phyloP scores from a whole-genome alignment of 2,113 vertebrate species.

The Oncorhynchus keta region DNA sequence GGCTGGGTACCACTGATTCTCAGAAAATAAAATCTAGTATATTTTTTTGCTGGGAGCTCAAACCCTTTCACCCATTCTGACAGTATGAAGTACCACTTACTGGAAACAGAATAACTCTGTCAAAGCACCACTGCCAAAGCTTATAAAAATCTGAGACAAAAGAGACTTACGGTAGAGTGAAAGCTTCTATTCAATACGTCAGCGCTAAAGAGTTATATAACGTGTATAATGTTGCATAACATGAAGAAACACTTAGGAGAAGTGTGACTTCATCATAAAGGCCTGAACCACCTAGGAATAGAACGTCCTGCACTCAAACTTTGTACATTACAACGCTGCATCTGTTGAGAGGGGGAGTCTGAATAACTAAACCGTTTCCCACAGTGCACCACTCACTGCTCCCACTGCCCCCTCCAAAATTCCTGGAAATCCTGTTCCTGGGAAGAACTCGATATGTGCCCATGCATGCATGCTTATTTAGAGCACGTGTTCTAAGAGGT shows the following conservation, averaged over 20 bases:
- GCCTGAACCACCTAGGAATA: conserved; percentile 9
- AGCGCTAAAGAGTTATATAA: neutral
- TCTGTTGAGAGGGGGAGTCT: neutral
- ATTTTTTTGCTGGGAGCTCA: no score
- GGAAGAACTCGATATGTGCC: conserved; percentile 20
- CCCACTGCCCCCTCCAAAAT: conserved; percentile 28
- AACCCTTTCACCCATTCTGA: neutral
- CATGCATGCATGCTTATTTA: no score
- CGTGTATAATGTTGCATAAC: conserved; percentile 29
- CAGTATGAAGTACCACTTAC: neutral
- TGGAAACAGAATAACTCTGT: neutral
- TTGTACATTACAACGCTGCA: neutral
- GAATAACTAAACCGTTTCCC: conserved; percentile 36
- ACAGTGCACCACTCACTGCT: conserved; percentile 38
- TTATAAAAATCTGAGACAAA: neutral
- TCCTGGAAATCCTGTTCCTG: conserved; percentile 64
- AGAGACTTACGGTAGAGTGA: neutral
- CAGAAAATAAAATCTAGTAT: neutral
- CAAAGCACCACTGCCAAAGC: neutral
- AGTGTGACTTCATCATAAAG: conserved; percentile 1
- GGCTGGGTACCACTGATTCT: neutral
- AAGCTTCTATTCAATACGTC: neutral
- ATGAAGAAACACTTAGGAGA: conserved; percentile 14
- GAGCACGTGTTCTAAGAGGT: no score
- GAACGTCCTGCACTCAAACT: conserved; percentile 1